Conservation (phyloP, 2,797 vertebrate genomes). For the Tapirus indicus region DNA sequence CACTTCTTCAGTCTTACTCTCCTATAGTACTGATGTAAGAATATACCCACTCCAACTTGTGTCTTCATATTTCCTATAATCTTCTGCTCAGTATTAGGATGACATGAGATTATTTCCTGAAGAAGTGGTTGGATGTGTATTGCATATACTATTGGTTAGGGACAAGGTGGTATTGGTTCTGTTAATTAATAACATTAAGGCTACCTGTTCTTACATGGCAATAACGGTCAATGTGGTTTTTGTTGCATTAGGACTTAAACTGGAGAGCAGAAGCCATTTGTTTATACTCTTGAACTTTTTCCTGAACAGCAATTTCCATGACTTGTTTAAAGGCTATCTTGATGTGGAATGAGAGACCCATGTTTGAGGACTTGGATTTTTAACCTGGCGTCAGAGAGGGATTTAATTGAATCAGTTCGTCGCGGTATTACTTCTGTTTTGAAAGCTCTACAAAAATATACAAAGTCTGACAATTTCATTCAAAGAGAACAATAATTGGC, state of each 20-base stretch:
- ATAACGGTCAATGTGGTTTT: background rate
- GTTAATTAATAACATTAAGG: background rate
- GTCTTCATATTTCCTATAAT: background rate
- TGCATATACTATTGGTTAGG: background rate
- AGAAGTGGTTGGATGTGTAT: background rate
- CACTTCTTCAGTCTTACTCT: background rate
- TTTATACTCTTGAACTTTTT: slow-evolving; percentile 1
- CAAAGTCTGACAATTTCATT: slow-evolving; percentile 12
- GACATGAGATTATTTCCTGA: background rate
- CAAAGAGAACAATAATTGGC: background rate
- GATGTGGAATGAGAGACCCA: background rate
- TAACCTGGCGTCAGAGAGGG: background rate
- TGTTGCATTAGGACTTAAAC: background rate
- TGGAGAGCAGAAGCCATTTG: background rate
- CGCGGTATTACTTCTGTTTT: background rate
- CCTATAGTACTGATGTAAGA: background rate
- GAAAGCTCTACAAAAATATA: slow-evolving; percentile 34
- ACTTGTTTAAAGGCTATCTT: background rate
- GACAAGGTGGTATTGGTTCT: background rate
- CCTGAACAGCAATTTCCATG: background rate
- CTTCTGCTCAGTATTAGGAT: background rate
- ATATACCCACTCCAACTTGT: background rate
- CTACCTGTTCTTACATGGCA: background rate
- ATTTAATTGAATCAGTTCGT: background rate
- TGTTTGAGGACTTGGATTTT: background rate